Percentiles rank a stretch among this genome's conserved stretches.
Evolutionary conservation across 2,113 vertebrate genomes (phyloP).

Genomic region (Cyphomyrus plagiostoma): DNA sequence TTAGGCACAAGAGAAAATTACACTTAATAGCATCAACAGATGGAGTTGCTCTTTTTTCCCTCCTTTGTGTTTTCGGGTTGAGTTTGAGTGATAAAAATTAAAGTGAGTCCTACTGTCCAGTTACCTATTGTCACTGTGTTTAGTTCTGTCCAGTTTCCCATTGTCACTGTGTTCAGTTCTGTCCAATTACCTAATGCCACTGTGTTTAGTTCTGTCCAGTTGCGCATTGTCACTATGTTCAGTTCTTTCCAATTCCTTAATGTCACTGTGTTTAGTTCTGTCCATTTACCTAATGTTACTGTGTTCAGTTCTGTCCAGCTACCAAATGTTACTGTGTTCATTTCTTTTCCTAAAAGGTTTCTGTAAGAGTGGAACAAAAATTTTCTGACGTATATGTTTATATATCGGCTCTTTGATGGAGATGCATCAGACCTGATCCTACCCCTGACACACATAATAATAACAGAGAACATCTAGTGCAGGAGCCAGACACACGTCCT

Average conservation of each 20-base stretch:
- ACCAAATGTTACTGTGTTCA: background rate
- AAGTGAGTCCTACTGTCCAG: constrained; percentile 14
- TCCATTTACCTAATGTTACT: background rate
- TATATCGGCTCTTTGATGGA: background rate
- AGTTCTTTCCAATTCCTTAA: background rate
- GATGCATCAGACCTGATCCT: background rate
- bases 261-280: background rate
- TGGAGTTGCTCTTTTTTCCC: constrained; percentile 86
- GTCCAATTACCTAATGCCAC: background rate
- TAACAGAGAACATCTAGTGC: constrained; percentile 5
- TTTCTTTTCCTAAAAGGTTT: constrained; percentile 22
- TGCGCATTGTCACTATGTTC: background rate
- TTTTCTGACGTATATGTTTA: background rate
- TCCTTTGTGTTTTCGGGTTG: constrained; percentile 60
- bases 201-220: background rate
- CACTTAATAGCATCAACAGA: constrained; percentile 89
- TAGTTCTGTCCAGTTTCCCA: constrained; percentile 1
- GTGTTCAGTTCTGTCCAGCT: background rate
- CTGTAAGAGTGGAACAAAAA: constrained; percentile 9
- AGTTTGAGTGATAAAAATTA: constrained; percentile 47
- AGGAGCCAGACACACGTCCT: constrained; percentile 44
- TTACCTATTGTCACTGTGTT: constrained; percentile 13
- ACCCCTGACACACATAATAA: background rate
- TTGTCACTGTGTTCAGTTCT: background rate
- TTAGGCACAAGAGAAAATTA: constrained; percentile 91